Evolutionary conservation across 1,140 invertebrate species (phyloP), one percentile per base, ranked within the genome.

Genomic region (Dufourea novaeangliae): DNA sequence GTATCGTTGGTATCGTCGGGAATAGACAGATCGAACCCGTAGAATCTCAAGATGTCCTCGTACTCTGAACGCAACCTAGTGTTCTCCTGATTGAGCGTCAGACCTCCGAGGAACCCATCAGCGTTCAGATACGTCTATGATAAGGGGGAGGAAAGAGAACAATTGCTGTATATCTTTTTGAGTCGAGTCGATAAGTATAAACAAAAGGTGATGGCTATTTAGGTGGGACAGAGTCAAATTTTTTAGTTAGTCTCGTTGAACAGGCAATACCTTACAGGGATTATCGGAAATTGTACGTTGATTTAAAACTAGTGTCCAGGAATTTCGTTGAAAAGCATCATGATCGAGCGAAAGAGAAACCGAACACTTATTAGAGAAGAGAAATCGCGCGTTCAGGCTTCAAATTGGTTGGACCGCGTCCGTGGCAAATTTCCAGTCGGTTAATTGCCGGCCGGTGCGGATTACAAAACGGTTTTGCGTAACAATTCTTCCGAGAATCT

Each of bases 81-180:
- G 87, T 96, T 96, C 82, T 96, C 95, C 59, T 95, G 95, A 87
- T 95, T 97, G 27, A 97, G 90, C 3, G 95, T 96, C 63, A 97
- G 88, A 1, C 96, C 96, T 10, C 95, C 95, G 1, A 97, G 91
- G 71, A 97, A 97, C 32, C 96, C 96, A 85, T 97, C 95, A 1
- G 95, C 95, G 72, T 96, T 95, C 68, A 97, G 95, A 88, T 97
- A 97, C 37, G 95, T 96, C 96, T 97, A 63, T 11, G 69, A 76
- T 75, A 32, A 11, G 12, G 50, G 6, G 52, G 41, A 44, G 41
- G n/a, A n/a, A n/a, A n/a, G n/a, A n/a, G n/a, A n/a, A n/a, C n/a
- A n/a, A n/a, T n/a, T n/a, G n/a, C n/a, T n/a, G n/a, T n/a, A n/a
- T n/a, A n/a, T n/a, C n/a, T n/a, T n/a, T n/a, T n/a, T n/a, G n/a